These are phyloP conservation scores for Sebastes trivittatus DNA, from an alignment of 2,797 vertebrate species.

Conservation along the genomic window DNA sequence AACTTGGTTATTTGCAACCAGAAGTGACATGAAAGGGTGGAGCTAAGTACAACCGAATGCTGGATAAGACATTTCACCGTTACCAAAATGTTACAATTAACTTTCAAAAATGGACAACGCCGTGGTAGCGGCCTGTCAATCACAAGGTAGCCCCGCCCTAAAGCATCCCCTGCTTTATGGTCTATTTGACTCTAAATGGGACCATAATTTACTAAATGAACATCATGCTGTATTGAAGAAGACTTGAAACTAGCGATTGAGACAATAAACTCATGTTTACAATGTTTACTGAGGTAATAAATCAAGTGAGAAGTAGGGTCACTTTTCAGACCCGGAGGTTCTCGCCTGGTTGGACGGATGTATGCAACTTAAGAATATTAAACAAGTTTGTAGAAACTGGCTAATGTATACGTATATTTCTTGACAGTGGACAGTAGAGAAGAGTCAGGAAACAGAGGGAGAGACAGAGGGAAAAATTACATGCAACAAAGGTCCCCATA, in stretches of 20 bases:
- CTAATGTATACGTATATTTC: background rate
- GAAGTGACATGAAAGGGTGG: background rate
- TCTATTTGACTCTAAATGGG: too few relatives aligned
- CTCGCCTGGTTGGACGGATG: background rate
- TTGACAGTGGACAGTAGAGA: background rate
- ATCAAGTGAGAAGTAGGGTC: background rate
- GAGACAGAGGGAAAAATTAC: background rate
- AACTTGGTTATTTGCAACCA: background rate
- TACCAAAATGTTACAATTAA: background rate
- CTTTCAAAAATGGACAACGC: too few relatives aligned
- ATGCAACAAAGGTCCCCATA: background rate
- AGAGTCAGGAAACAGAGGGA: background rate
- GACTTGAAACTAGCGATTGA: too few relatives aligned
- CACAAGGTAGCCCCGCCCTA: too few relatives aligned
- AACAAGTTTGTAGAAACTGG: background rate
- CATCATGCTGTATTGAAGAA: too few relatives aligned
- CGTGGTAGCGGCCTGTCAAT: too few relatives aligned
- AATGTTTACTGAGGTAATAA: too few relatives aligned
- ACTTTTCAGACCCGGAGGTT: background rate
- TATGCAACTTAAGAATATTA: background rate
- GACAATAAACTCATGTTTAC: too few relatives aligned
- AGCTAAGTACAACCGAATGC: background rate
- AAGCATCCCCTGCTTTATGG: too few relatives aligned
- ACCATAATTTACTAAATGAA: too few relatives aligned
- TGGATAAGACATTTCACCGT: background rate